Evolutionary conservation across 2,888 invertebrate species (phyloP).

Genomic region (Colletes collaris): DNA sequence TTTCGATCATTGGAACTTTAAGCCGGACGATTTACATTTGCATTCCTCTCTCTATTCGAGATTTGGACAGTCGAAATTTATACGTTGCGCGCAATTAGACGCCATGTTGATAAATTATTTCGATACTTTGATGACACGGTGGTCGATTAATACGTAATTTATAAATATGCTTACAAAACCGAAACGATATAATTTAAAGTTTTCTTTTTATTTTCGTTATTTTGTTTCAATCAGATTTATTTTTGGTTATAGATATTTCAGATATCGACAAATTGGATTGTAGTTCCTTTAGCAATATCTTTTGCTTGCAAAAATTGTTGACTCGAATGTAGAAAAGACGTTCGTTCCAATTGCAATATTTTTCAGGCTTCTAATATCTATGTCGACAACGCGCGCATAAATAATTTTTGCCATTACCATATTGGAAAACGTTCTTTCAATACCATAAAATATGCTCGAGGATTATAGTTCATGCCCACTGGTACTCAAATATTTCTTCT

Average conservation of each 20-base stretch:
- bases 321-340: constrained; percentile 48
- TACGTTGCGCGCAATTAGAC: constrained; percentile 16
- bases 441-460: constrained; percentile 34
- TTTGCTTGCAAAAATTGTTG: constrained; percentile 41
- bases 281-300: constrained; percentile 38
- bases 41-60: background rate
- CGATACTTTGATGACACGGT: constrained; percentile 6
- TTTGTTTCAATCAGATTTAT: too few species aligned
- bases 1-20: background rate
- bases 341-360: constrained; percentile 41
- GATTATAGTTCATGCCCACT: constrained; percentile 40
- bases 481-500: constrained; percentile 23
- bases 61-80: background rate
- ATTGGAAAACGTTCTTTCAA: constrained; percentile 47
- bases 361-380: constrained; percentile 42
- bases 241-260: too few species aligned
- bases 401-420: constrained; percentile 47
- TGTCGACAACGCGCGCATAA: constrained; percentile 38
- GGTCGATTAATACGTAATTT: background rate
- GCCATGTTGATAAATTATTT: constrained; percentile 46
- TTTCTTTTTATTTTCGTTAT: too few species aligned
- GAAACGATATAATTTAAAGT: too few species aligned
- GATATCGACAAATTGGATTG: constrained; percentile 18
- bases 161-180: too few species aligned
- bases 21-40: background rate